Evolutionary conservation across 2,888 invertebrate species (phyloP), one percentile per base, ranked within the genome.

Genomic region (Eristalis tenax): DNA sequence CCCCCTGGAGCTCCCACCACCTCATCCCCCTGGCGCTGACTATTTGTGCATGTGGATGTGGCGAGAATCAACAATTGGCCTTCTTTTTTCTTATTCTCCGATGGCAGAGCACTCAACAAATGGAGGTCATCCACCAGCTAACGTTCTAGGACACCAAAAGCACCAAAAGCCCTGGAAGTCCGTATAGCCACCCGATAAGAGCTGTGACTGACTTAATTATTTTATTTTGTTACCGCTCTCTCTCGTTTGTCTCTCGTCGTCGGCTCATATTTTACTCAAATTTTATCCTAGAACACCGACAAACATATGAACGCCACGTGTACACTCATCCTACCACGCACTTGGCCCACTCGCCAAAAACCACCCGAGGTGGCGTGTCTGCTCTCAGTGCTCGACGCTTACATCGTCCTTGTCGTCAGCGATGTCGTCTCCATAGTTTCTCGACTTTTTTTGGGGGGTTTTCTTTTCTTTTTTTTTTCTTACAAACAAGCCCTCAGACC

Each of bases 401-500:
- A 80, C 78, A 56, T 59, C 43, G 38, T 59, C 50, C 50, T 50
- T 50, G 50, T 50, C 18, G 50, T n/a, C 50, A 50, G 18, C 50
- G 50, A 8, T 38, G 74, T 73, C 82, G 86, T 86, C 78, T 50
- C 86, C 86, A 82, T 86, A 83, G 86, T 86, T 86, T 86, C 70
- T 59, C 78, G 65, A 18, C 13, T 57, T 13, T 35, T 73, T 32
- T 56, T 43, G 28, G 28, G 28, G 4, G 28, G 28, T 4, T 4
- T 38, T 75, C 74, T 69, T n/a, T n/a, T 56, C n/a, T 18, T 71
- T 61, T 50, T 43, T 28, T 40, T 70, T 15, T 57, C 64, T 22
- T 69, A 43, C 68, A 77, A 73, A 56, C 56, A 64, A 79, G 43
- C 38, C 70, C 79, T 63, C 71, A 64, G 59, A 40, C 78, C 75